Percentiles rank a stretch among this genome's conserved stretches.
phyloP scores from a whole-genome alignment of 2,888 invertebrate genomes.

The Willowsia nigromaculata region DNA sequence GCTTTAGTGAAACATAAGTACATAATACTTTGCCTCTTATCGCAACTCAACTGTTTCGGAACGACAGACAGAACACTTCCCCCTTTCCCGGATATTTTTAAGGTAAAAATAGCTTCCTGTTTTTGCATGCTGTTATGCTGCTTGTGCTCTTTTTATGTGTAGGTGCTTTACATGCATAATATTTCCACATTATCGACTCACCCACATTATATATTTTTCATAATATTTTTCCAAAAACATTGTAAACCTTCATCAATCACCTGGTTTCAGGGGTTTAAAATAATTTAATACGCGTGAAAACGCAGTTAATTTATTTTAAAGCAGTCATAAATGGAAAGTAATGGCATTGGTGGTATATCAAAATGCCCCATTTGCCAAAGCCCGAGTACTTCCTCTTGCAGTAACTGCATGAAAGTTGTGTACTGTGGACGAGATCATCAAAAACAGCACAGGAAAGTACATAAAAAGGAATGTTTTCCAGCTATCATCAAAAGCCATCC shows the following conservation, averaged over 20 bases:
- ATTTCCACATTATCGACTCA: too few relatives aligned
- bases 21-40: too few relatives aligned
- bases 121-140: too few relatives aligned
- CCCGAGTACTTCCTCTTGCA: conserved; percentile 85
- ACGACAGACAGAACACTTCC: too few relatives aligned
- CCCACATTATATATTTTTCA: too few relatives aligned
- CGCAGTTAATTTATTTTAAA: too few relatives aligned
- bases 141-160: too few relatives aligned
- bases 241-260: neutral
- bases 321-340: neutral
- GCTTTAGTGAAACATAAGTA: neutral
- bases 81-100: too few relatives aligned
- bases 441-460: conserved; percentile 84
- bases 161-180: too few relatives aligned
- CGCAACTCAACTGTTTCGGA: too few relatives aligned
- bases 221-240: too few relatives aligned
- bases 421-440: conserved; percentile 88
- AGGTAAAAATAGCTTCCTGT: too few relatives aligned
- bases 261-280: neutral
- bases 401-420: conserved; percentile 85
- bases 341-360: neutral
- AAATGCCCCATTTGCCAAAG: conserved; percentile 85
- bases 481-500: conserved; percentile 83
- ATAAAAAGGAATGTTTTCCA: conserved; percentile 84
- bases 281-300: neutral